Base-by-base conservation (phyloP, 2,113 vertebrate genomes). In the Calonectris borealis region DNA sequence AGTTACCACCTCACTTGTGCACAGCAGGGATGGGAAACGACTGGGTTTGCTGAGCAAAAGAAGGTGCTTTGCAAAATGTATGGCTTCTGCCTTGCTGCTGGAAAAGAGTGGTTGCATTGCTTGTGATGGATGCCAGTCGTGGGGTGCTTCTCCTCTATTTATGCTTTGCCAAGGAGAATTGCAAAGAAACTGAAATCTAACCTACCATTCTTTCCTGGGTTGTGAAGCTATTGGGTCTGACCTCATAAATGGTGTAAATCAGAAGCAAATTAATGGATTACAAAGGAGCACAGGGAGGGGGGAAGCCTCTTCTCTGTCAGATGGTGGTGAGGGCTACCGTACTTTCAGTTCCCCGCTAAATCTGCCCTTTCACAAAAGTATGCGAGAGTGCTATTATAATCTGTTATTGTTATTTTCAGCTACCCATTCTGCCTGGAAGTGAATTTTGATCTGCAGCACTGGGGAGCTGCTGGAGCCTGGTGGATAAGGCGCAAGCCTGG, bases 391-490 rank as follows among this genome's bases (percentile, higher is more conserved):
- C 62, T 88, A 85, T 72, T 84, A 55, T 65, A 91, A 89, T 49
- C 44, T 72, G 31, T 77, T 89, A 84, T 88, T 90, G 51, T 91
- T 89, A 72, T 93, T 89, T 94, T 91, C 91, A 80, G 81, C 42
- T 84, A 44, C 57, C 38, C n/a, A 22, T 93, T 96, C 57, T 68
- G 57, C 69, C 69, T 89, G 32, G 85, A 92, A 86, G 52, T 77
- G 46, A 82, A 79, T 86, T 93, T 76, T 91, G 76, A 91, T 73
- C 69, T 85, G 78, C 54, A 85, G 29, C 49, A 34, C 40, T 20
- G 44, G 81, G 54, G 38, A 91, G 25, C 49, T 46, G 40, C n/a
- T 82, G 65, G 60, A 92, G 32, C 16, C 73, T 86, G 36, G 12
- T 72, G 78, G 73, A 36, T 61, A 79, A 69, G 42, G 22, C 0